Base-by-base conservation (phyloP, 2,797 vertebrate species). In the Pagetopsis macropterus region DNA sequence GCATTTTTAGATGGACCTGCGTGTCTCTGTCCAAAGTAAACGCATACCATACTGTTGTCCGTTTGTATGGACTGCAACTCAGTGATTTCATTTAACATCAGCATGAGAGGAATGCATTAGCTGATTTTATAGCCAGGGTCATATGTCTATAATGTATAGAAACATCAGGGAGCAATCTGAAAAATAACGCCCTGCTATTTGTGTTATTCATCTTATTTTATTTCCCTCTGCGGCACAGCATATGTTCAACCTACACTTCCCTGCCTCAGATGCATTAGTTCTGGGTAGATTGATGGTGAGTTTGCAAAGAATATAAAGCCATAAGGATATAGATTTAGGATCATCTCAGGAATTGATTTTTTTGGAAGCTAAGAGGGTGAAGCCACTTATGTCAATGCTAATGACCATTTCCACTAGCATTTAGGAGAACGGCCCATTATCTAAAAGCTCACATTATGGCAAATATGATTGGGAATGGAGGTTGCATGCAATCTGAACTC, bases 351-450 rank as follows among this genome's bases (percentile, higher is more conserved):
- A 83, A 95, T 95, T 94, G 94, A 95, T 94, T 94, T 94, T 87
- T 88, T 84, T 50, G 75, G 72, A 87, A 88, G 93, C 93, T 95
- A 94, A 95, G 89, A 94, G 94, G 92, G 85, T 93, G 91, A 93
- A 94, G 90, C 91, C 93, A 93, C 93, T 94, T 94, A 93, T 88
- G 93, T 91, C 92, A 93, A 92, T 83, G 91, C 93, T 95, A 95
- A 95, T 93, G 94, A 95, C 91, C 90, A 87, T 93, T 94, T 94
- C 92, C 89, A 93, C 87, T 43, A 83, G 85, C 90, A 82, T 93
- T 94, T 91, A 94, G 93, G 84, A 88, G 93, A 89, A 88, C 63
- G 82, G 84, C 90, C 91, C 93, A 93, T 94, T 84, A 93, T 93
- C 91, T 92, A 88, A 94, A 94, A 93, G 94, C 92, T 89, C 86